Evolutionary conservation across 1,140 invertebrate species (phyloP).

Genomic region (Paralvinella palmiformis): DNA sequence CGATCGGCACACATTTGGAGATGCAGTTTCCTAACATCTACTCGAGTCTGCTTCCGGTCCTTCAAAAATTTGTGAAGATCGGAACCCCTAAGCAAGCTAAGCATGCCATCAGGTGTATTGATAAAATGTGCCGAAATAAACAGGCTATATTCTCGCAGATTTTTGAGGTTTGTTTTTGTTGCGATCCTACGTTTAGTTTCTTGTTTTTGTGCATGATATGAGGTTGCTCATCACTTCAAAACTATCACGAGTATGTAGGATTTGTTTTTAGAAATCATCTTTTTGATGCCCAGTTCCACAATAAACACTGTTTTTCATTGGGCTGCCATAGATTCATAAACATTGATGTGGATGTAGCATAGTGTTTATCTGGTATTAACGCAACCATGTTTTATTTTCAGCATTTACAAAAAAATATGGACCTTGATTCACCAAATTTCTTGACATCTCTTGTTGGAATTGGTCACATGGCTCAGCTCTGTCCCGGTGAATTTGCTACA

Average conservation of each 20-base stretch:
- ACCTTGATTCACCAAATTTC: slow-evolving; percentile 75
- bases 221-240: no score
- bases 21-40: slow-evolving; percentile 38
- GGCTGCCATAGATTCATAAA: no score
- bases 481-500: slow-evolving; percentile 78
- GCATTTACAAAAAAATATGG: slow-evolving; percentile 56
- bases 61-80: slow-evolving; percentile 76
- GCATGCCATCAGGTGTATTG: slow-evolving; percentile 87
- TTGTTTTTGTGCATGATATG: no score
- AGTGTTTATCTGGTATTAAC: no score
- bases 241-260: no score
- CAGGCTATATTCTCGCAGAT: slow-evolving; percentile 79
- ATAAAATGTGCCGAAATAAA: slow-evolving; percentile 68
- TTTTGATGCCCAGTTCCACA: no score
- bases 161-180: slow-evolving; percentile 63
- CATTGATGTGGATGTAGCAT: no score
- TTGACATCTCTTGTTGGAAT: slow-evolving; percentile 87
- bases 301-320: no score
- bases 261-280: no score
- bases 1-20: slow-evolving; percentile 46
- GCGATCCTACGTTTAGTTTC: no score
- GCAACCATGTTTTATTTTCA: slow-evolving; percentile 32
- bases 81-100: slow-evolving; percentile 94
- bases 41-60: slow-evolving; percentile 66
- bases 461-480: slow-evolving; percentile 83